Evolutionary conservation across 1,140 invertebrate genomes (phyloP).

Genomic region (Eurosta solidaginis): DNA sequence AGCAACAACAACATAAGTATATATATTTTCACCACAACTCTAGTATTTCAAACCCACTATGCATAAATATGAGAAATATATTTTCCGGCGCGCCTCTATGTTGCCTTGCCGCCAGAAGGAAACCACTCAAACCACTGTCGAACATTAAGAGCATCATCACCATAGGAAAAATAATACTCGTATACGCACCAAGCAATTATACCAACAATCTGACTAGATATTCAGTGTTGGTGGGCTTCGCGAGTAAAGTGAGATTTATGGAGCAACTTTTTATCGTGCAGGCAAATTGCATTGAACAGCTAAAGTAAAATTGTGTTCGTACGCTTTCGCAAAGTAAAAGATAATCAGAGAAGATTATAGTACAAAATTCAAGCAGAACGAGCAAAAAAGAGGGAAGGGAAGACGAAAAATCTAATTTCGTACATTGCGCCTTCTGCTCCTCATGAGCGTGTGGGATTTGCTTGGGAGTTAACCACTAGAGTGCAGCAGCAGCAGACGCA

Average conservation of each 20-base stretch:
- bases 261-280: slow-evolving; percentile 24
- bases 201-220: no score
- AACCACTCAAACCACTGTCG: slow-evolving; percentile 21
- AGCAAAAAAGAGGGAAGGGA: no score
- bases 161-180: no score
- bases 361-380: neutral
- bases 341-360: slow-evolving; percentile 2
- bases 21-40: no score
- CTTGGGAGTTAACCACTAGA: neutral
- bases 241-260: slow-evolving; percentile 24
- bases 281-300: neutral
- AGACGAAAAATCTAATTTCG: neutral
- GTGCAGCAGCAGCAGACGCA: no score
- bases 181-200: no score
- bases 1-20: no score
- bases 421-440: neutral
- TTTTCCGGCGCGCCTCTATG: neutral
- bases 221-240: neutral
- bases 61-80: neutral
- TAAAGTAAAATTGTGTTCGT: neutral
- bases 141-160: neutral
- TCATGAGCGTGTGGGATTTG: neutral
- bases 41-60: neutral
- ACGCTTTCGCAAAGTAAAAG: neutral
- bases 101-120: neutral